These are phyloP conservation scores for Petrolisthes manimaculis DNA, from an alignment of 2,888 invertebrate species.

Conservation along the genomic window DNA sequence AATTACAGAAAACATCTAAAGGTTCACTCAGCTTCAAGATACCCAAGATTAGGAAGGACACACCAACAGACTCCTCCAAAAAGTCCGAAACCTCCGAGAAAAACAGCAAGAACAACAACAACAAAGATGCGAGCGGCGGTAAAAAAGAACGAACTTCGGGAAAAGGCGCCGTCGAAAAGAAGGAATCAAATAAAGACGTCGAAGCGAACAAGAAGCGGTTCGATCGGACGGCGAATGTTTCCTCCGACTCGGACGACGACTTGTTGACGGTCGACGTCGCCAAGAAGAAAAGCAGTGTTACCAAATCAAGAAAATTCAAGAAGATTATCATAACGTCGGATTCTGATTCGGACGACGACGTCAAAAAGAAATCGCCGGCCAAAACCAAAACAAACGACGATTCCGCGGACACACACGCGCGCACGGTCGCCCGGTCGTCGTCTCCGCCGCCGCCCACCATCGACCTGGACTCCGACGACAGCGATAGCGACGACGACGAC, in stretches of 20 bases:
- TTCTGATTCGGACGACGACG: slow-evolving; percentile 52
- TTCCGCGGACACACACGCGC: background rate
- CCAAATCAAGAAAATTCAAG: slow-evolving; percentile 40
- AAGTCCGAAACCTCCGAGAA: background rate
- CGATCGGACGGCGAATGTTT: background rate
- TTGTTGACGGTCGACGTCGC: background rate
- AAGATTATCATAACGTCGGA: slow-evolving; percentile 58
- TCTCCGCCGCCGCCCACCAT: background rate
- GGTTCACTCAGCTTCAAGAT: slow-evolving; percentile 49
- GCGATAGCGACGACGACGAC: slow-evolving; percentile 41
- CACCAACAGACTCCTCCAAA: background rate
- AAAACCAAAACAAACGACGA: background rate
- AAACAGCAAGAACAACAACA: background rate
- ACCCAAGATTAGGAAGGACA: slow-evolving; percentile 53
- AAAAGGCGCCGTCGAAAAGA: background rate
- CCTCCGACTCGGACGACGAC: slow-evolving; percentile 37
- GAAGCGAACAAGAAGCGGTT: background rate
- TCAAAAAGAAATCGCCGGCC: background rate
- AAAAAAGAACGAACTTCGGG: background rate
- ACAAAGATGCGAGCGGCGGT: background rate
- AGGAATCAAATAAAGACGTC: background rate
- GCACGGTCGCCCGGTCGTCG: background rate
- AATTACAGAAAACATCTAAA: slow-evolving; percentile 28
- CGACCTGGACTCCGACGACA: background rate
- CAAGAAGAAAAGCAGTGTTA: background rate